These are phyloP conservation scores for Ochotona curzoniae DNA, from an alignment of 2,113 vertebrate species.

Conservation along the genomic window DNA sequence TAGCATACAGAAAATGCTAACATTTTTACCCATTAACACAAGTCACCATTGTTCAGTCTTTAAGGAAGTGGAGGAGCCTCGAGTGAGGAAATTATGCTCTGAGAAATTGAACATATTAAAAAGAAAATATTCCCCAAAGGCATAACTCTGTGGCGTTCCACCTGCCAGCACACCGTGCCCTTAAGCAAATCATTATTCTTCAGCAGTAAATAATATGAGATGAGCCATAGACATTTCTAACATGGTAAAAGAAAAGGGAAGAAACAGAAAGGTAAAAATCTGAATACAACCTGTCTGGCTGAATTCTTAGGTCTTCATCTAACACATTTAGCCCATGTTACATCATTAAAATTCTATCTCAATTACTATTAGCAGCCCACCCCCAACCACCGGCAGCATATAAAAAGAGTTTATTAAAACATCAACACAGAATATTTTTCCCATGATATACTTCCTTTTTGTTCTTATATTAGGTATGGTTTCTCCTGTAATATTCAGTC, in stretches of 20 bases:
- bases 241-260: conserved; percentile 4
- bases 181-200: conserved; percentile 35
- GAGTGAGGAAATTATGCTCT: conserved; percentile 25
- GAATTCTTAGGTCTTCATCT: conserved; percentile 37
- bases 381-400: neutral
- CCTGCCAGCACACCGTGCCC: conserved; percentile 13
- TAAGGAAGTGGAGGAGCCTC: conserved; percentile 44
- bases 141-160: neutral
- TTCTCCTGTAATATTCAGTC: conserved; percentile 6
- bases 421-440: conserved; percentile 11
- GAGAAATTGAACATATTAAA: conserved; percentile 43
- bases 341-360: conserved; percentile 42
- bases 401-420: neutral
- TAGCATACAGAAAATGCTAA: conserved; percentile 39
- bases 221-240: neutral
- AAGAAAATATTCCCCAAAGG: conserved; percentile 56
- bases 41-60: conserved; percentile 25
- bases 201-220: conserved; percentile 43
- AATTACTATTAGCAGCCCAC: conserved; percentile 5
- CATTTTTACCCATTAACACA: neutral
- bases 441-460: neutral
- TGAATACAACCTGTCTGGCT: neutral
- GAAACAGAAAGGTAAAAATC: neutral
- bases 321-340: neutral
- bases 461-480: neutral